Base-by-base conservation (phyloP, 2,888 invertebrate genomes). In the Cerceris ruficornis region DNA sequence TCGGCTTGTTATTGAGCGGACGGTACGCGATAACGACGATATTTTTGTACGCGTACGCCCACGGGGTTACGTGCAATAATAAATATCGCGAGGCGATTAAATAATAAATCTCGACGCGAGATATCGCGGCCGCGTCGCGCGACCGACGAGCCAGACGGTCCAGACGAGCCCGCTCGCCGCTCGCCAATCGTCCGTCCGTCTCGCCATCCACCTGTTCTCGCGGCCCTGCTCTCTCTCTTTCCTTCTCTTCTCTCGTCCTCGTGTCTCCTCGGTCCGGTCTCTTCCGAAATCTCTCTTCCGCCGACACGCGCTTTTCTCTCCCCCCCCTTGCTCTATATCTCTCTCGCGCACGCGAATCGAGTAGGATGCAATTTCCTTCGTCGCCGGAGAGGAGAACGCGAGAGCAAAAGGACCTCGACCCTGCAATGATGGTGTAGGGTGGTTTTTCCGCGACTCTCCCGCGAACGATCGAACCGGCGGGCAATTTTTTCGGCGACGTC, bases 11-110 rank as follows among this genome's bases (percentile, higher is more conserved):
- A 85, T 88, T 86, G 87, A 87, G 81, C 84, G 82, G 77, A 75
- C 80, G 81, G 73, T 65, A 69, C 74, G 72, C 77, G 85, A 85
- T 83, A 88, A 86, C 85, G 85, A 73, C 72, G 79, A 78, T 88
- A 88, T 88, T 90, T 87, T 89, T 87, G 86, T 87, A 87, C 85
- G 85, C 80, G 86, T 88, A 87, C 85, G 85, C 80, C 87, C 73
- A 79, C 83, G 86, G 86, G 87, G 85, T 87, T 88, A 88, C 84
- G 82, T 83, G 82, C 86, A 90, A 90, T 89, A 90, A 91, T 91
- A 90, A 90, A 90, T 89, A 87, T 87, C 86, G 87, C 88, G 89
- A 86, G 85, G 87, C 88, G 88, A 91, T 90, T 90, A 89, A 90
- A 91, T 90, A 90, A 90, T 89, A 89, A 90, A 90, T 90, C 88